Evolutionary conservation across 2,888 invertebrate species (phyloP).

Genomic region (Agrilus biguttatus): DNA sequence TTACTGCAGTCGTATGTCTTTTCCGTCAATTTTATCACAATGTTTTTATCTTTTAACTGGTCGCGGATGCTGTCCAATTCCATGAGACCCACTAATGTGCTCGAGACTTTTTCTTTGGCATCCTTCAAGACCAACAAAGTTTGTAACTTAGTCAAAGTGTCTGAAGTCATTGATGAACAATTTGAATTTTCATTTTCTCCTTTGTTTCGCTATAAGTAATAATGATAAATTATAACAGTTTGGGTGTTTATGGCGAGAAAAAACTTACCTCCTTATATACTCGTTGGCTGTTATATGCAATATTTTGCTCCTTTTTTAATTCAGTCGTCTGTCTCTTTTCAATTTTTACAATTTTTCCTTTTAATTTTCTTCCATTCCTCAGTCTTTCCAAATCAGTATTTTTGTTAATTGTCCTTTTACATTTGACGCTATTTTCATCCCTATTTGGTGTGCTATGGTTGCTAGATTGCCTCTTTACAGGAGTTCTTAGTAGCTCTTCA

Average conservation of each 20-base stretch:
- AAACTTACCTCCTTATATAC: background rate
- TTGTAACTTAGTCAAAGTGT: no score
- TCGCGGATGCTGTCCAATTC: constrained; percentile 21
- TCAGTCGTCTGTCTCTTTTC: background rate
- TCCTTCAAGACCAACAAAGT: no score
- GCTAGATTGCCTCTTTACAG: background rate
- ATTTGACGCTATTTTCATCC: background rate
- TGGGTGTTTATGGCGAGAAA: no score
- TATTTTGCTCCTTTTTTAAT: background rate
- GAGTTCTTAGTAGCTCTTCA: background rate
- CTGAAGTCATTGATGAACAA: no score
- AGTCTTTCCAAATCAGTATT: constrained; percentile 8
- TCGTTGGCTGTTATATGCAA: background rate
- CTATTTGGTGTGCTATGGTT: background rate
- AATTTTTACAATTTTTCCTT: constrained; percentile 14
- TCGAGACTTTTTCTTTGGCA: constrained; percentile 9
- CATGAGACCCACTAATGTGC: constrained; percentile 22
- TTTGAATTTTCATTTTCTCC: no score
- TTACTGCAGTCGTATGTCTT: constrained; percentile 8
- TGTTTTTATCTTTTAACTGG: constrained; percentile 14
- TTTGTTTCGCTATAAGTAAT: no score
- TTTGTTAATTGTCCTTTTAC: constrained; percentile 2
- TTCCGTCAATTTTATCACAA: constrained; percentile 16
- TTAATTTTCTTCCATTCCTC: constrained; percentile 10
- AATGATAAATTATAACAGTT: no score